A percentile compares a stretch with the other conserved stretches of the same genome.
phyloP scores from a whole-genome alignment of 2,113 vertebrate species.

The Calidris pygmaea region DNA sequence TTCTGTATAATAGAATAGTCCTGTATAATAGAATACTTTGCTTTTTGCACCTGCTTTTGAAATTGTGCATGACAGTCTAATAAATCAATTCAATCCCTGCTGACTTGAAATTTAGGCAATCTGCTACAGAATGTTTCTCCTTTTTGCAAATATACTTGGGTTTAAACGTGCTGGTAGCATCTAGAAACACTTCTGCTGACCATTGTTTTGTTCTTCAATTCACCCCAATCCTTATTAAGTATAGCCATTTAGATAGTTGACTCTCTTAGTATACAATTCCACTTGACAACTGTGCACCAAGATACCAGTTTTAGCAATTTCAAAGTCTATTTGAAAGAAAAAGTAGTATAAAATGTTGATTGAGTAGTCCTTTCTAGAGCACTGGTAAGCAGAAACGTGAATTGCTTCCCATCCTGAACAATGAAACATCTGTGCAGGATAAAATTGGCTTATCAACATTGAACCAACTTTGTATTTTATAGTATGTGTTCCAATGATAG shows the following conservation, averaged over 20 bases:
- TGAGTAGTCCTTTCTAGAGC: slow-evolving; percentile 26
- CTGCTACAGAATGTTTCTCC: neutral
- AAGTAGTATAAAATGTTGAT: slow-evolving; percentile 25
- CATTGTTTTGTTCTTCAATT: neutral
- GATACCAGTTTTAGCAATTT: slow-evolving; percentile 35
- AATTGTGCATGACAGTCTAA: neutral
- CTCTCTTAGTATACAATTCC: neutral
- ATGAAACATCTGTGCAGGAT: slow-evolving; percentile 48
- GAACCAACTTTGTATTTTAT: slow-evolving; percentile 26
- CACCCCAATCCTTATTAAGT: neutral
- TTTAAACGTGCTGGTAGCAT: neutral
- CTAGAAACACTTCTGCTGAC: neutral
- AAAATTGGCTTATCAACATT: slow-evolving; percentile 23
- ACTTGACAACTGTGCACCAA: neutral
- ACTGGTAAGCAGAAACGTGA: slow-evolving; percentile 26
- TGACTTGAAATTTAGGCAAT: neutral
- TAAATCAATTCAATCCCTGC: neutral
- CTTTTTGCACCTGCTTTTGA: neutral
- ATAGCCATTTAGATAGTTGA: neutral
- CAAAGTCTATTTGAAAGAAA: slow-evolving; percentile 15
- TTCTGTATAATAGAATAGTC: neutral
- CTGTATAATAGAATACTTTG: neutral
- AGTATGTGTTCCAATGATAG: neutral
- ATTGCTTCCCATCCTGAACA: slow-evolving; percentile 37
- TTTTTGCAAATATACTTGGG: neutral